A percentile compares a stretch with the other conserved stretches of the same genome.
These are phyloP conservation scores for Leucosticte australis DNA, from an alignment of 2,113 vertebrate genomes.

Conservation along the genomic window DNA sequence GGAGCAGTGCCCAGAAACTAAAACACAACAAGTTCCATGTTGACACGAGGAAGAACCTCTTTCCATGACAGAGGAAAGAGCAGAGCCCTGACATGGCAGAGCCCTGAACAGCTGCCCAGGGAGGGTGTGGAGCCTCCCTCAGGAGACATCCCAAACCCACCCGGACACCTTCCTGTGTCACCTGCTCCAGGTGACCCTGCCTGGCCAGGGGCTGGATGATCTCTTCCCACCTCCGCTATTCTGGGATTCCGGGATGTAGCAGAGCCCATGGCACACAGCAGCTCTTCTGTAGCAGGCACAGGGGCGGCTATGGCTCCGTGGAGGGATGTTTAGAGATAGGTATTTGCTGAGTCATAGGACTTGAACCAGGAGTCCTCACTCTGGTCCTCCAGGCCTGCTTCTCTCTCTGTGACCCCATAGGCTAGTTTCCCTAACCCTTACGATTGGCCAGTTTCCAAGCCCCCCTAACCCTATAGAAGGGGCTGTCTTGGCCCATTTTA, in stretches of 20 bases:
- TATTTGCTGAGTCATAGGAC: too few relatives aligned
- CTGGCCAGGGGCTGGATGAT: neutral
- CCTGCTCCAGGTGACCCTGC: neutral
- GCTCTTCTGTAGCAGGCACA: too few relatives aligned
- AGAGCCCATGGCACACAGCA: accelerated
- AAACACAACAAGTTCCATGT: neutral
- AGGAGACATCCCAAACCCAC: neutral
- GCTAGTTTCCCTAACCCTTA: too few relatives aligned
- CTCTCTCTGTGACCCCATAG: too few relatives aligned
- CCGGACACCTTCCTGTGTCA: neutral
- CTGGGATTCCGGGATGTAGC: neutral
- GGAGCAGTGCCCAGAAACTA: neutral
- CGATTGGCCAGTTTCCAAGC: too few relatives aligned
- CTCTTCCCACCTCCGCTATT: neutral
- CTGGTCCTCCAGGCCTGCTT: too few relatives aligned
- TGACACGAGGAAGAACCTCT: neutral
- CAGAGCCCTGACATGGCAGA: neutral
- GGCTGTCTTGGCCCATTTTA: too few relatives aligned
- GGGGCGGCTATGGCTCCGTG: too few relatives aligned
- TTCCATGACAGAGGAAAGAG: neutral
- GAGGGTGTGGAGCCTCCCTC: neutral
- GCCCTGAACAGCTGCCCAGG: neutral
- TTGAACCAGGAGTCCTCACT: too few relatives aligned
- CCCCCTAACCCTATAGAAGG: too few relatives aligned
- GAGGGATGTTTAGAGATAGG: too few relatives aligned